Percentiles rank a stretch among this genome's conserved stretches.
Conservation (phyloP, 2,888 invertebrate genomes). For the Drosophila vallismaia region DNA sequence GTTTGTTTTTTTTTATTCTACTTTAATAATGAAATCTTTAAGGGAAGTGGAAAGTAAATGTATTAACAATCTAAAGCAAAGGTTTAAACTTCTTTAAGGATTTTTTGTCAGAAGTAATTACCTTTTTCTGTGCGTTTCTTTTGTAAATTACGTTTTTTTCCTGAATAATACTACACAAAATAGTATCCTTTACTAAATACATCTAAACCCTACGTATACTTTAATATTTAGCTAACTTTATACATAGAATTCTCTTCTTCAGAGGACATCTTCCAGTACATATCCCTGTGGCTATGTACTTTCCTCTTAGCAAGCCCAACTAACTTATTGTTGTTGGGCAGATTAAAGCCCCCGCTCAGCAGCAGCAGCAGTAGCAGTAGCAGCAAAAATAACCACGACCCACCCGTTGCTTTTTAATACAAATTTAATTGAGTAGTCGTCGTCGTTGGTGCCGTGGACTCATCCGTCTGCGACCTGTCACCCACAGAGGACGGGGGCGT, state of each 20-base stretch:
- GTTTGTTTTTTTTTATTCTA: not conserved
- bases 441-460: slow-evolving; percentile 42
- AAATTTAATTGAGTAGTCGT: slow-evolving; percentile 77
- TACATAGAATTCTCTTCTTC: too few species aligned
- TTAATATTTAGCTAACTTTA: too few species aligned
- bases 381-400: slow-evolving; percentile 6
- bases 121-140: too few species aligned
- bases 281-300: not conserved
- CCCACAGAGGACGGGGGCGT: slow-evolving; percentile 40
- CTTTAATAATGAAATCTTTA: not conserved
- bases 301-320: not conserved
- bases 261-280: not conserved
- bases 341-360: slow-evolving; percentile 19
- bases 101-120: too few species aligned
- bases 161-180: too few species aligned
- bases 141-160: too few species aligned
- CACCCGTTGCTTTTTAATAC: slow-evolving; percentile 52
- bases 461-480: slow-evolving; percentile 50
- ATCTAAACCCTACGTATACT: too few species aligned
- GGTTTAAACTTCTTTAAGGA: too few species aligned
- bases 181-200: too few species aligned
- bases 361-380: not conserved
- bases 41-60: too few species aligned
- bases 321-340: slow-evolving; percentile 41
- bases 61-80: too few species aligned